Evolutionary conservation across 1,140 invertebrate species (phyloP), one percentile per base, ranked within the genome.

Genomic region (Cyrtorhinus lividipennis): DNA sequence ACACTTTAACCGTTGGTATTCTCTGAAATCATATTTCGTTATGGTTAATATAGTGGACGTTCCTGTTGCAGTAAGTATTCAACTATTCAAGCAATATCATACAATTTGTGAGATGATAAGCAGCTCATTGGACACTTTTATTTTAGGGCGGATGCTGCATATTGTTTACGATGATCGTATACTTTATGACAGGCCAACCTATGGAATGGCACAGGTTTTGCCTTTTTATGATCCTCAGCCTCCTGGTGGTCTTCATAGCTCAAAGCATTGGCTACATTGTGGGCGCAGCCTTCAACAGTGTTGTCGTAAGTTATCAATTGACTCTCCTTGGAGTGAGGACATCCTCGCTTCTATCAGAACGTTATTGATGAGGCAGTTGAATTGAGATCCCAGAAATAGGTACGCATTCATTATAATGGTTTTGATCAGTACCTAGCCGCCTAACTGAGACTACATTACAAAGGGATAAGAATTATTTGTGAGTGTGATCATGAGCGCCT

Each of bases 1-100:
- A 74, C 91, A 96, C 71, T 89, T 95, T 64, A 97, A 97, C 73
- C 82, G 92, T 72, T 97, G 93, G 93, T 97, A 97, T 77, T 95
- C 91, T 10, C 75, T 95, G 2, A 93, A 92, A 72, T 85, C 90
- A 3, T 97, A 92, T 70, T 97, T 93, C 70, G 77, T 85, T 25
- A 87, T 92, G 12, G 84, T 92, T 58, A 94, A 90, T 0, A 71
- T 96, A 30, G 82, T 94, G 0, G 88, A 90, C 69, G 73, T 89
- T 68, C 88, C 88, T 0, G 77, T 90, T 61, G 82, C 84, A 57
- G 80, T 88, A 73, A 79, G 80, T 77, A 68, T 61, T 59, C 27
- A 56, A n/a, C n/a, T 20, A 18, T 38, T 15, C 5, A 8, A 38
- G 5, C 30, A 8, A 38, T 38, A 38, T 38, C 30, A 38, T 38